Percentiles rank a stretch among this genome's conserved stretches.
Conservation (phyloP, 2,888 invertebrate species). For the Tachina fera region DNA sequence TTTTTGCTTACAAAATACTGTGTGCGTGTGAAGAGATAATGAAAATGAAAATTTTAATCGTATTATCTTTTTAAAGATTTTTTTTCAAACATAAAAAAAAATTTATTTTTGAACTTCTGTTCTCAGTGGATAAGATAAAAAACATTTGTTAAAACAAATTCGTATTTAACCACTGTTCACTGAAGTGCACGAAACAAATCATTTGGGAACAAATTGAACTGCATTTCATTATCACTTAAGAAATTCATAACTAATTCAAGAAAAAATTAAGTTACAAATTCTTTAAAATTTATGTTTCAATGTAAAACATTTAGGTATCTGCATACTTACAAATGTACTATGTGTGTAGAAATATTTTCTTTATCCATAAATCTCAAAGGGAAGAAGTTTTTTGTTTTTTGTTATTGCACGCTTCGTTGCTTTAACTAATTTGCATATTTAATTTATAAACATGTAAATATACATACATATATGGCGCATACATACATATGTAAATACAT, state of each 20-base stretch:
- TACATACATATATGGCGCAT: not conserved
- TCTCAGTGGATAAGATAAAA: not conserved
- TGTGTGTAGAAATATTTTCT: slow-evolving; percentile 57
- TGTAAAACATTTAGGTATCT: not conserved
- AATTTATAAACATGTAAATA: slow-evolving; percentile 14
- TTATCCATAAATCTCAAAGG: slow-evolving; percentile 58
- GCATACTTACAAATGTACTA: not conserved
- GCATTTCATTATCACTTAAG: not conserved
- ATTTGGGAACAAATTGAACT: not conserved
- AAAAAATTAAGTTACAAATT: not conserved
- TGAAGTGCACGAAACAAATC: not conserved
- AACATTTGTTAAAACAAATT: not conserved
- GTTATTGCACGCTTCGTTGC: slow-evolving; percentile 74
- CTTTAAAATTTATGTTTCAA: not conserved
- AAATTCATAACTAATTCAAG: not conserved
- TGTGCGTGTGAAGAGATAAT: too few species aligned
- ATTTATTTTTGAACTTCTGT: too few species aligned
- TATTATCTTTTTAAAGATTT: too few species aligned
- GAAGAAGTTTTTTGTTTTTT: slow-evolving; percentile 31
- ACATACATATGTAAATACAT: too few species aligned
- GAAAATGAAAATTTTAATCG: too few species aligned
- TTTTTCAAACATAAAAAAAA: too few species aligned
- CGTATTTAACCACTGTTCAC: not conserved
- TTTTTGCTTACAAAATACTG: too few species aligned
- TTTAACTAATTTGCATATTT: slow-evolving; percentile 75